Evolutionary conservation across 2,797 vertebrate species (phyloP), one percentile per base, ranked within the genome.

Genomic region (Chiloscyllium punctatum): DNA sequence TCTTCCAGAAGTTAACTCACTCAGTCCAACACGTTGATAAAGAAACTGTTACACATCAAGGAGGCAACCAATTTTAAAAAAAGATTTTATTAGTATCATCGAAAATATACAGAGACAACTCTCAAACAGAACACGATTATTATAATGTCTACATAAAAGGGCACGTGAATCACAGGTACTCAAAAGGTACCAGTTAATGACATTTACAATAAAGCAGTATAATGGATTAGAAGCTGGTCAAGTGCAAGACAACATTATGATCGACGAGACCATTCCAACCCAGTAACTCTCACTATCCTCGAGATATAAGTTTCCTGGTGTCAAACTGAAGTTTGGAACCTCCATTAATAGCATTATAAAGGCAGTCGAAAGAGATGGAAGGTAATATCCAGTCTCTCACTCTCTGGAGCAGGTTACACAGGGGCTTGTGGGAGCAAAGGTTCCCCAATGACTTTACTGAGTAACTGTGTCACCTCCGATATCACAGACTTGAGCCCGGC

Each of bases 71-170:
- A 77, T 95, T 21, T 18, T 33, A 77, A 90, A 87, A 94, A 71
- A 30, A 77, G 25, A 77, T 77, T 95, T 95, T 95, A 95, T 95
- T 95, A 95, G 94, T 95, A 72, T 95, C 94, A 95, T 95, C 5
- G 51, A 95, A 95, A 95, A 95, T 95, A 95, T 77, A 95, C 94
- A 95, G 48, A 91, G 90, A 92, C 66, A 92, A 92, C 62, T 92
- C 90, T 92, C 68, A 42, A 92, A 92, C 66, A 27, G 71, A 77
- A 57, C 71, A 94, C 57, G 48, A 95, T 95, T 77, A 66, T 53
- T 71, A 57, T 33, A 91, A 66, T 27, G 51, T n/a, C 71, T 74
- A 95, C 94, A 57, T 6, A 95, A 42, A 42, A 95, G 62, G 62
- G 90, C 72, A 95, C 94, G 77, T 18, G 23, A 33, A n/a, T 77